These are phyloP conservation scores for Xiphophorus maculatus DNA, from an alignment of 2,113 vertebrate genomes.

Conservation along the genomic window DNA sequence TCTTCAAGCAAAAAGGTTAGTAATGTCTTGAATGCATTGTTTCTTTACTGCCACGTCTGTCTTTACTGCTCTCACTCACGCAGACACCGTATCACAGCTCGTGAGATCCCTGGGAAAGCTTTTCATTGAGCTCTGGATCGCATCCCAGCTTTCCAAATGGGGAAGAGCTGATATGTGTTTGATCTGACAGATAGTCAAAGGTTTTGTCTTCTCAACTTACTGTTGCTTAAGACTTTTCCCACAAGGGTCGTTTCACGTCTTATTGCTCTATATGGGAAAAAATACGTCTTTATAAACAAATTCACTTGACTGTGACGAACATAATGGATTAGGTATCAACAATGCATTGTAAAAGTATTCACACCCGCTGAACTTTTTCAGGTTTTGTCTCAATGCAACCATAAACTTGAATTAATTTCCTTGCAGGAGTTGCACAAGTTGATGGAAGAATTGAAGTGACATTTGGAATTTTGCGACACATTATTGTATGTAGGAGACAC, in stretches of 20 bases:
- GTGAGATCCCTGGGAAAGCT: constrained; percentile 61
- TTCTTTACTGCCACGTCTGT: constrained; percentile 32
- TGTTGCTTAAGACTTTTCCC: constrained; percentile 50
- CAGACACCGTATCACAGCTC: constrained; percentile 16
- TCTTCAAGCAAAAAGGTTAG: background rate
- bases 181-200: constrained; percentile 65
- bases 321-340: too few relatives aligned
- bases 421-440: background rate
- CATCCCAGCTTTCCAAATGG: constrained; percentile 62
- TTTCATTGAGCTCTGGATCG: constrained; percentile 71
- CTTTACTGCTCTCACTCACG: constrained; percentile 11
- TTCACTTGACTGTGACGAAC: background rate
- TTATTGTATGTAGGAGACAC: too few relatives aligned
- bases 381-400: background rate
- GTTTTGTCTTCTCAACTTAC: constrained; percentile 49
- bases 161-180: constrained; percentile 54
- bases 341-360: background rate
- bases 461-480: too few relatives aligned
- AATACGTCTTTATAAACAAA: constrained; percentile 11
- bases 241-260: constrained; percentile 17
- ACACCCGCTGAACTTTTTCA: background rate
- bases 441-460: too few relatives aligned
- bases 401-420: background rate
- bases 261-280: constrained; percentile 6
- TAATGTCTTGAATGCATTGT: constrained; percentile 25